Conservation (phyloP, 2,797 vertebrate genomes). For the Sebastes taczanowskii region DNA sequence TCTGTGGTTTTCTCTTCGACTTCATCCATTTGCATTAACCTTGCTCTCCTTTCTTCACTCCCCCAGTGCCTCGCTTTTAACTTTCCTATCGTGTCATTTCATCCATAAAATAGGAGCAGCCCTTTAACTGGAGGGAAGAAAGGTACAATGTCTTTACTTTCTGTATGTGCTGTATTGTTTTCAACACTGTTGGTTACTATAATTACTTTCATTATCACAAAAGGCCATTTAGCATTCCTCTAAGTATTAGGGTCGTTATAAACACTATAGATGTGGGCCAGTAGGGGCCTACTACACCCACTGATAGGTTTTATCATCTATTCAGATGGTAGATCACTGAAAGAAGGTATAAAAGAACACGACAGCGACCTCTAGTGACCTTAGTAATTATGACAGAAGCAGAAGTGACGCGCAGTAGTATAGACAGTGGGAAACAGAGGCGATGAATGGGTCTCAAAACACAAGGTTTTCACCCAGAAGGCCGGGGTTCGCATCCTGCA, state of each 20-base stretch:
- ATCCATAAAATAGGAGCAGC: neutral
- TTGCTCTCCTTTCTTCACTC: neutral
- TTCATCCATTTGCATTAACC: neutral
- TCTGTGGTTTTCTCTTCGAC: neutral
- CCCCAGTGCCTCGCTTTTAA: neutral
- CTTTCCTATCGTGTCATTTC: neutral
- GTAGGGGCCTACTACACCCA: too few species aligned
- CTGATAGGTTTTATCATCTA: too few species aligned
- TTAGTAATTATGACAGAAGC: too few species aligned
- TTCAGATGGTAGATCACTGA: too few species aligned
- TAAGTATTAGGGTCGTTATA: neutral
- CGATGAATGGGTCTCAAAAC: too few species aligned
- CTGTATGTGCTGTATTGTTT: constrained; percentile 4
- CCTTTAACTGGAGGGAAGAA: neutral
- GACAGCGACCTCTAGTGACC: too few species aligned
- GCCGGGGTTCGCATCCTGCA: too few species aligned
- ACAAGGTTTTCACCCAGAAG: too few species aligned
- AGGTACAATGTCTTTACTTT: neutral
- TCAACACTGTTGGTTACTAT: constrained; percentile 12
- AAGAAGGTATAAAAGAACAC: too few species aligned
- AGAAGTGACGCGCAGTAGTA: too few species aligned
- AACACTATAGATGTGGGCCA: fast-evolving
- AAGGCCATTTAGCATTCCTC: constrained; percentile 7
- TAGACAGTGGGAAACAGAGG: too few species aligned
- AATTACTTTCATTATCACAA: constrained; percentile 20